Evolutionary conservation across 2,888 invertebrate genomes (phyloP).

Genomic region (Myopa testacea): DNA sequence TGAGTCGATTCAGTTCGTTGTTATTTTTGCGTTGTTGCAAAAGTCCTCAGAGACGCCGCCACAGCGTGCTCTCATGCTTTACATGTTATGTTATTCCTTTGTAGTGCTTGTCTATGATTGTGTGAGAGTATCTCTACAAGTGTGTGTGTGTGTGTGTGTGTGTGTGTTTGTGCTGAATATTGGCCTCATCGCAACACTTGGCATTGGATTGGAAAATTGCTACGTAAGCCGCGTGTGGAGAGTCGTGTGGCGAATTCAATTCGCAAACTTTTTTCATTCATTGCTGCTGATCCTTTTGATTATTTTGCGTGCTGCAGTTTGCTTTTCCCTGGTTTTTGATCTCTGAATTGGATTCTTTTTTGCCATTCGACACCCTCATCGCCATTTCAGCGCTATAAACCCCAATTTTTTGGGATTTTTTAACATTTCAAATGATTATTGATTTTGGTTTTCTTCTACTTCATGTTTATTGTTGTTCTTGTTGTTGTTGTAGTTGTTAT

Average conservation of each 20-base stretch:
- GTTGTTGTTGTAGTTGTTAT: no score
- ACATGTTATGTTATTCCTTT: conserved; percentile 28
- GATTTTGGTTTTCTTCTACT: no score
- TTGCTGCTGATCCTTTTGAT: conserved; percentile 53
- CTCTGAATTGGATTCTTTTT: conserved; percentile 15
- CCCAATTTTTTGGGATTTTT: background rate
- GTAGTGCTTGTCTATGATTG: background rate
- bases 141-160: background rate
- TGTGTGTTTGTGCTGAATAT: conserved; percentile 49
- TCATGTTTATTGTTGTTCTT: no score
- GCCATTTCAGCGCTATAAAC: background rate
- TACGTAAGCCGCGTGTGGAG: conserved; percentile 61
- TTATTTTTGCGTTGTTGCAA: conserved; percentile 17
- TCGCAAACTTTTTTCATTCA: conserved; percentile 56
- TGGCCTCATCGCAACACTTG: conserved; percentile 55
- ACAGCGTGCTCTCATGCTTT: conserved; percentile 41
- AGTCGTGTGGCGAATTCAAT: conserved; percentile 65
- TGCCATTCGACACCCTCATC: background rate
- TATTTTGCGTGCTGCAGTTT: conserved; percentile 32
- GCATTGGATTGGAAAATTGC: conserved; percentile 51
- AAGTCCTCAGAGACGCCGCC: conserved; percentile 45
- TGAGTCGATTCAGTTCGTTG: conserved; percentile 18
- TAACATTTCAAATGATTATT: background rate
- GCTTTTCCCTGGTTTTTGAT: conserved; percentile 1
- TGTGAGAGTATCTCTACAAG: background rate